Conservation (phyloP, 2,113 vertebrate genomes). For the Calidris pugnax region DNA sequence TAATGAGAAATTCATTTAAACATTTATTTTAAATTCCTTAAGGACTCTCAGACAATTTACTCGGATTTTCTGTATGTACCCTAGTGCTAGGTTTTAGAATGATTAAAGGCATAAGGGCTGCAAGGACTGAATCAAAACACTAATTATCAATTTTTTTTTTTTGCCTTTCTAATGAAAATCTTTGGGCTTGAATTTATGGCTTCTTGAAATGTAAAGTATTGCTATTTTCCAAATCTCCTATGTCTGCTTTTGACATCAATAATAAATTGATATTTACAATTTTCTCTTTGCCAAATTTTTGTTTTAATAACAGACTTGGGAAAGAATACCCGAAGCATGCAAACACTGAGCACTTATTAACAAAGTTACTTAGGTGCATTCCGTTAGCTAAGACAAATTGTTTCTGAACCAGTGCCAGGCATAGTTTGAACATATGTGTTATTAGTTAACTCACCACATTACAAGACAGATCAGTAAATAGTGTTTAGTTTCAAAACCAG, state of each 20-base stretch:
- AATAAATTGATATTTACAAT: not conserved
- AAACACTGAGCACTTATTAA: not conserved
- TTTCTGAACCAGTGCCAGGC: not conserved
- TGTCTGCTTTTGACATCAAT: not conserved
- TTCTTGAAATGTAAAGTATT: not conserved
- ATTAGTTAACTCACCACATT: not conserved
- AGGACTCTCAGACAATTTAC: not conserved
- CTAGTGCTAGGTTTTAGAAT: not conserved
- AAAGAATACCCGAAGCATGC: not conserved
- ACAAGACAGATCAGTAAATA: not conserved
- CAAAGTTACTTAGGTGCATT: not conserved
- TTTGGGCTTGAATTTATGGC: not conserved
- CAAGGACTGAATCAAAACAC: not conserved
- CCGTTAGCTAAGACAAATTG: not conserved
- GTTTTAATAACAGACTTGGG: not conserved
- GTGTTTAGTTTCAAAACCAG: not conserved
- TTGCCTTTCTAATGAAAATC: not conserved
- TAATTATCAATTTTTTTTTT: not conserved
- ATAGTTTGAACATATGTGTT: not conserved
- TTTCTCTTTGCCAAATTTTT: not conserved
- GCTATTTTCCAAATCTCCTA: not conserved
- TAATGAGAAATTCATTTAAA: constrained; percentile 18
- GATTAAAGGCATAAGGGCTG: not conserved
- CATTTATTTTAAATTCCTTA: constrained; percentile 35
- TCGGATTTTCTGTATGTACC: not conserved